phyloP scores from a whole-genome alignment of 2,113 vertebrate species.

The Columba janthina region DNA sequence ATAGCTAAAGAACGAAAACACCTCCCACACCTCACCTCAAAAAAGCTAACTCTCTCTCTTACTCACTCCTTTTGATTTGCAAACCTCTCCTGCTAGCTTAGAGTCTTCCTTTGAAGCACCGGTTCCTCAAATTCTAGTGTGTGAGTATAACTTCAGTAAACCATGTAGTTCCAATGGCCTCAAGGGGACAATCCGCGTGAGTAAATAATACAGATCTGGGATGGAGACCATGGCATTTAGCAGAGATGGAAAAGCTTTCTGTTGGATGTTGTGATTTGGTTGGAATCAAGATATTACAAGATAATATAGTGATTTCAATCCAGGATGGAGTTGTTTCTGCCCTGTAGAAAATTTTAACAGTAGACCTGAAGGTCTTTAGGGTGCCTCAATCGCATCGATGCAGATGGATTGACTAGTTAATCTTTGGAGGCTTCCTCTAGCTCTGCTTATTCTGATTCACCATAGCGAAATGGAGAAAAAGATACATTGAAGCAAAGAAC shows the following conservation, averaged over 20 bases:
- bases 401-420: background rate
- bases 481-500: background rate
- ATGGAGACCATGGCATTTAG: background rate
- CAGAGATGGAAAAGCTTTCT: background rate
- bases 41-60: constrained; percentile 60
- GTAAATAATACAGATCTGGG: background rate
- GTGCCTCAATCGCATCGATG: background rate
- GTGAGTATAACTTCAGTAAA: constrained; percentile 19
- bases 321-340: background rate
- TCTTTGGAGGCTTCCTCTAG: background rate
- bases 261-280: background rate
- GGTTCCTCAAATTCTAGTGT: constrained; percentile 2
- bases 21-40: constrained; percentile 47
- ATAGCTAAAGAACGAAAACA: constrained; percentile 60
- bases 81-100: constrained; percentile 29
- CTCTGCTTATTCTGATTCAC: background rate
- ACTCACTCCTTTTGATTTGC: constrained; percentile 51
- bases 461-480: background rate
- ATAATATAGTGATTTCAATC: background rate
- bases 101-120: constrained; percentile 43
- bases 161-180: background rate
- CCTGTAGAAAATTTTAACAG: background rate
- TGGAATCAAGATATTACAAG: background rate
- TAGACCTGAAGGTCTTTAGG: background rate
- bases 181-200: background rate